phyloP scores from a whole-genome alignment of 2,113 vertebrate genomes.

The Myxocyprinus asiaticus region DNA sequence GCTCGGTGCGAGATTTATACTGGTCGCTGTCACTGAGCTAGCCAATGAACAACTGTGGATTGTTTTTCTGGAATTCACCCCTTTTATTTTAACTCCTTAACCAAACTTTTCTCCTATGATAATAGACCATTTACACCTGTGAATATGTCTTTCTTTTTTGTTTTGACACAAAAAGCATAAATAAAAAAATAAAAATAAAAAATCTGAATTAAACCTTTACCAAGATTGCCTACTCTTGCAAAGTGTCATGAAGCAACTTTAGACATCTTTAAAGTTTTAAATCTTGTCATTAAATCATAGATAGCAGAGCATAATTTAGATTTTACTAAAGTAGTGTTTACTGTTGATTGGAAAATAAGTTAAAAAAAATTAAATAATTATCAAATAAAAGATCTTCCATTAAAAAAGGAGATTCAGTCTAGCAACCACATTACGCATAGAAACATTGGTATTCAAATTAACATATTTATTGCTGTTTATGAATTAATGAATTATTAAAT shows the following conservation, averaged over 20 bases:
- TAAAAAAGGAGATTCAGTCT: neutral
- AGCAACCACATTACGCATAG: neutral
- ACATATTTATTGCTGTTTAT: neutral
- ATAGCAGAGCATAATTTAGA: neutral
- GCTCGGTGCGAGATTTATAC: neutral
- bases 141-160: neutral
- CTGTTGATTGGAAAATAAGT: neutral
- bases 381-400: neutral
- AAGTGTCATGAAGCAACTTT: neutral
- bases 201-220: too few species aligned
- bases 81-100: neutral
- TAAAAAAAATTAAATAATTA: neutral
- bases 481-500: neutral
- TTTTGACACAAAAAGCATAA: neutral
- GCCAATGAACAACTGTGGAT: constrained; percentile 10
- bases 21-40: neutral
- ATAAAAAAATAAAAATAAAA: too few species aligned
- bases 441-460: neutral
- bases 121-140: neutral
- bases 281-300: neutral
- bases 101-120: too few species aligned
- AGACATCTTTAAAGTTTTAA: neutral
- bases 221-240: neutral
- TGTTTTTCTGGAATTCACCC: neutral
- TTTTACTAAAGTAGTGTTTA: neutral